Conservation (phyloP, 2,113 vertebrate species). For the Meles meles region DNA sequence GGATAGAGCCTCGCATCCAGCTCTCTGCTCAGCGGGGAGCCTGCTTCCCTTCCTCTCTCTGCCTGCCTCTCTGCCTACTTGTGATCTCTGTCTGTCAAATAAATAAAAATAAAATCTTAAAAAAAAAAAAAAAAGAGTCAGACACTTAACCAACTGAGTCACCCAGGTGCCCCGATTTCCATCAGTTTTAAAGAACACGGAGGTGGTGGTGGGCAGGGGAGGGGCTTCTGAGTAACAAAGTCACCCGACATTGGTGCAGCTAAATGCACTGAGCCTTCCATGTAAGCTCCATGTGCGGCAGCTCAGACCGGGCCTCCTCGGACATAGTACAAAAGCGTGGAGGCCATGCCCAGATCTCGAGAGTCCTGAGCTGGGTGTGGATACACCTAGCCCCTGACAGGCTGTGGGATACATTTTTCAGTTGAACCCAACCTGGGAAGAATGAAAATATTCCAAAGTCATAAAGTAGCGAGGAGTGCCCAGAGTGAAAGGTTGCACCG, state of each 20-base stretch:
- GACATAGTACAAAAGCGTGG: neutral
- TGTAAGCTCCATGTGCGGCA: rapidly evolving
- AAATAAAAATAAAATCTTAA: too few species aligned
- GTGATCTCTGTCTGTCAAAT: too few species aligned
- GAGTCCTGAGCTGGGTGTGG: neutral
- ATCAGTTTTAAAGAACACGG: neutral
- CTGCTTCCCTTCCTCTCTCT: too few species aligned
- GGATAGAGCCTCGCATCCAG: too few species aligned
- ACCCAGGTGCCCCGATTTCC: neutral
- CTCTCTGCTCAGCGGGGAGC: too few species aligned
- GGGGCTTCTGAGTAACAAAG: neutral
- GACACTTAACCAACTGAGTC: neutral
- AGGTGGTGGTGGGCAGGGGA: neutral
- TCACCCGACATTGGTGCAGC: neutral
- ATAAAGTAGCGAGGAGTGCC: neutral
- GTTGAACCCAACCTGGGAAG: neutral
- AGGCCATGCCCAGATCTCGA: neutral
- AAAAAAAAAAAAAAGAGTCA: too few species aligned
- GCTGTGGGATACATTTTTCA: neutral
- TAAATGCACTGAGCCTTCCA: neutral
- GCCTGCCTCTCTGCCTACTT: too few species aligned
- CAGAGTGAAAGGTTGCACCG: neutral
- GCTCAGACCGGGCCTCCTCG: neutral
- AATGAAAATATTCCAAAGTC: constrained; percentile 1
- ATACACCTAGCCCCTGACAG: neutral